Percentiles rank a stretch among this genome's conserved stretches.
phyloP scores from a whole-genome alignment of 2,888 invertebrate genomes.

The Patella ulyssiponensis region DNA sequence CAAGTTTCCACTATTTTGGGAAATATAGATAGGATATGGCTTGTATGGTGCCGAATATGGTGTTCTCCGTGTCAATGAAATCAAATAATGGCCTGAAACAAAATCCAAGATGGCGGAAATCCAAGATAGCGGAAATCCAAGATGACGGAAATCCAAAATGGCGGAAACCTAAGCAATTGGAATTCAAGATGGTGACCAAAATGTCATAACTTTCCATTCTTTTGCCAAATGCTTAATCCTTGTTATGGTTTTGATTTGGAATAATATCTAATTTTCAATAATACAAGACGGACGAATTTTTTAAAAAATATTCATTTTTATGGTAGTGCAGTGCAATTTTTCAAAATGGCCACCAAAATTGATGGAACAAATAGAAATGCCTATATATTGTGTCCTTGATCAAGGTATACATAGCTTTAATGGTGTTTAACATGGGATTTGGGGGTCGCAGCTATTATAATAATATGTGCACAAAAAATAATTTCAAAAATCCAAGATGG shows the following conservation, averaged over 20 bases:
- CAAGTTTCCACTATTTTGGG: background rate
- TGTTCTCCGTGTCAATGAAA: background rate
- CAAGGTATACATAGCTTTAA: background rate
- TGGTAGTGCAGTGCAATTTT: background rate
- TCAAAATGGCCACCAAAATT: background rate
- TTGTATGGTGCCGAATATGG: background rate
- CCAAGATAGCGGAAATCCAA: too few species aligned
- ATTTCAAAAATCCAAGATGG: background rate
- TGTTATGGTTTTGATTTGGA: too few species aligned
- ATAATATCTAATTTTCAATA: too few species aligned
- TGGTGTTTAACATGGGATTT: background rate
- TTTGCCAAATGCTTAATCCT: too few species aligned
- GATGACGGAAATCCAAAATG: too few species aligned
- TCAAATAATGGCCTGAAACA: background rate
- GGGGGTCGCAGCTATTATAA: background rate
- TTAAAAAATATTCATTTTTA: background rate
- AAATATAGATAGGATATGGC: background rate
- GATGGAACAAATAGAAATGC: background rate
- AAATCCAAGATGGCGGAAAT: too few species aligned
- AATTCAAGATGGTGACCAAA: too few species aligned
- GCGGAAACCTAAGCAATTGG: too few species aligned
- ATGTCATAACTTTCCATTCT: too few species aligned
- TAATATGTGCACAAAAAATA: background rate
- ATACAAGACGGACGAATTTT: background rate
- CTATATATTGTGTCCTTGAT: background rate